These are phyloP conservation scores for Spinibarbus caldwelli DNA, from an alignment of 2,797 vertebrate genomes.

Conservation along the genomic window DNA sequence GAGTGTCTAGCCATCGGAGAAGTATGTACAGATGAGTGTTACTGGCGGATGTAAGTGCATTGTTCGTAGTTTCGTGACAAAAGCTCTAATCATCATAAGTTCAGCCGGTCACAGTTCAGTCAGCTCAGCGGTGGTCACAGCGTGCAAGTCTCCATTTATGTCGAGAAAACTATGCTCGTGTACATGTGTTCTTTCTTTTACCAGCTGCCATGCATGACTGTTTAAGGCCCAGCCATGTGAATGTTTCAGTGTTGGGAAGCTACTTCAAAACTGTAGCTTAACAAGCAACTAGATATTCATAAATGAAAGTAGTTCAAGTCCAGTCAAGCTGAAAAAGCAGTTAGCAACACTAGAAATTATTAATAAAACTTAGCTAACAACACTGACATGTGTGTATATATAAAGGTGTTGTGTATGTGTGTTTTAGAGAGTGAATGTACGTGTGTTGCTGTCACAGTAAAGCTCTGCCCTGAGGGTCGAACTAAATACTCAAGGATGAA, in stretches of 20 bases:
- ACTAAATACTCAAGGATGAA: constrained; percentile 48
- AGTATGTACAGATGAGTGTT: constrained; percentile 41
- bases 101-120: constrained; percentile 50
- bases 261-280: not conserved
- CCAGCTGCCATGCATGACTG: constrained; percentile 41
- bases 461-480: constrained; percentile 40
- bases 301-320: not conserved
- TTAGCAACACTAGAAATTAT: not conserved
- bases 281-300: not conserved
- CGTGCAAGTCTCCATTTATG: constrained; percentile 40
- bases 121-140: constrained; percentile 43
- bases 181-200: constrained; percentile 46
- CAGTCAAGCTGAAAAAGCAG: constrained; percentile 3
- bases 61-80: constrained; percentile 46
- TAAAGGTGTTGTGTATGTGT: not conserved
- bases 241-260: constrained; percentile 43
- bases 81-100: constrained; percentile 45
- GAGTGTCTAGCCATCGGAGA: constrained; percentile 44
- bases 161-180: not conserved
- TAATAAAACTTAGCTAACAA: not conserved
- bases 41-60: constrained; percentile 46
- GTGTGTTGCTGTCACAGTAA: constrained; percentile 28
- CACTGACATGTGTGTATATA: not conserved
- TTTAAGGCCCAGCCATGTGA: constrained; percentile 50
- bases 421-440: constrained; percentile 8